These are phyloP conservation scores for Steatornis caripensis DNA, from an alignment of 2,113 vertebrate genomes.

Conservation along the genomic window DNA sequence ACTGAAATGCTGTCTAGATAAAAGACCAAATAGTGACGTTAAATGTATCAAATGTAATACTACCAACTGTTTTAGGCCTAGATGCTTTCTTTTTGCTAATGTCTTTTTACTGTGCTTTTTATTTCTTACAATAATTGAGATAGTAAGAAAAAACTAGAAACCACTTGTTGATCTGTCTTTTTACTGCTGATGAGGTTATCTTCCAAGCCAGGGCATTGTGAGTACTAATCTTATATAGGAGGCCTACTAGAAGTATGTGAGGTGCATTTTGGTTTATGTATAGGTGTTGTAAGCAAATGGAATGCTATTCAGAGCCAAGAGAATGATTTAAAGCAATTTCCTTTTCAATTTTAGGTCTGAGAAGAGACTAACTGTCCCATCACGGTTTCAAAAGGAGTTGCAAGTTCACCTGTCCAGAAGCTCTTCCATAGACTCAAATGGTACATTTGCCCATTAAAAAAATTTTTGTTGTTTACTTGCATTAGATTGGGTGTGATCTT, in stretches of 20 bases:
- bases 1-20: not conserved
- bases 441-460: constrained; percentile 49
- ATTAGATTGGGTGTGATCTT: not conserved
- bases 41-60: not conserved
- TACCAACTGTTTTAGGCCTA: not conserved
- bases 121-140: not conserved
- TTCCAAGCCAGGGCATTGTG: not conserved
- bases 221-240: not conserved
- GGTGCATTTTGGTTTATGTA: not conserved
- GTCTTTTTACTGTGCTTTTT: not conserved
- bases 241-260: not conserved
- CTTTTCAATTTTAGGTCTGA: constrained; percentile 60
- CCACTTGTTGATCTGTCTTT: not conserved
- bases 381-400: constrained; percentile 67
- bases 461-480: not conserved
- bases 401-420: constrained; percentile 63
- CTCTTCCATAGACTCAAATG: constrained; percentile 58
- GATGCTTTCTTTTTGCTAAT: not conserved
- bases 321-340: not conserved
- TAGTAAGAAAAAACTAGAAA: not conserved
- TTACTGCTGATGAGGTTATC: not conserved
- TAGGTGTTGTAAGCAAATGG: not conserved
- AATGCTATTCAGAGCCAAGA: not conserved
- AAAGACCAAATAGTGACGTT: not conserved
- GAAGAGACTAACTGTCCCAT: constrained; percentile 64